These are phyloP conservation scores for Drosophila prolongata DNA, from an alignment of 2,888 invertebrate species.

Conservation along the genomic window DNA sequence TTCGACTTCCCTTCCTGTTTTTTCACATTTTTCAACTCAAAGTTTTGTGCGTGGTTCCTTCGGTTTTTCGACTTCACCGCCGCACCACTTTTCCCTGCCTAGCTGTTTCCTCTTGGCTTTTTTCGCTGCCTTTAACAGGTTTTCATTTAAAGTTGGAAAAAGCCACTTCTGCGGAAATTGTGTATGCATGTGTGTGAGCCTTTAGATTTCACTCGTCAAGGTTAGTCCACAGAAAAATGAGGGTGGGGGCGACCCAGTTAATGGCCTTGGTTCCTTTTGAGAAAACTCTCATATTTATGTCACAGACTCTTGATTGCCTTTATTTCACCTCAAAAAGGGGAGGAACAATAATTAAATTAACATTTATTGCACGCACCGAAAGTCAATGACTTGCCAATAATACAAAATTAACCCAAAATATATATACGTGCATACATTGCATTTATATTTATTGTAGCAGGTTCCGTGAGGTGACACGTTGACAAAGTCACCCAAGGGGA, in stretches of 20 bases:
- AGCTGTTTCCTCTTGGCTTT: slow-evolving; percentile 26
- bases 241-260: slow-evolving; percentile 48
- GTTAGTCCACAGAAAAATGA: slow-evolving; percentile 46
- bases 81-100: not conserved
- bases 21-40: slow-evolving; percentile 53
- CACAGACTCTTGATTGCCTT: slow-evolving; percentile 14
- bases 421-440: not conserved
- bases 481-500: slow-evolving; percentile 21
- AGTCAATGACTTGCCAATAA: slow-evolving; percentile 21
- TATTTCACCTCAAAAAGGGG: slow-evolving; percentile 3
- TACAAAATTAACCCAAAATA: slow-evolving; percentile 9
- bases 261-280: slow-evolving; percentile 28
- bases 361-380: slow-evolving; percentile 7
- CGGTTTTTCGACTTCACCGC: slow-evolving; percentile 5
- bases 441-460: slow-evolving; percentile 31
- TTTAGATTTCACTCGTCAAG: slow-evolving; percentile 77
- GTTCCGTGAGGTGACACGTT: slow-evolving; percentile 30
- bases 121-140: slow-evolving; percentile 65
- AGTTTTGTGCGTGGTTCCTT: slow-evolving; percentile 69
- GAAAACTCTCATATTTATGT: slow-evolving; percentile 18
- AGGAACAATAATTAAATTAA: slow-evolving; percentile 24
- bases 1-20: slow-evolving; percentile 9
- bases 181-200: slow-evolving; percentile 50
- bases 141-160: slow-evolving; percentile 76
- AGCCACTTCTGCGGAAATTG: slow-evolving; percentile 78